Evolutionary conservation across 2,888 invertebrate genomes (phyloP).

Genomic region (Limnephilus auricula): DNA sequence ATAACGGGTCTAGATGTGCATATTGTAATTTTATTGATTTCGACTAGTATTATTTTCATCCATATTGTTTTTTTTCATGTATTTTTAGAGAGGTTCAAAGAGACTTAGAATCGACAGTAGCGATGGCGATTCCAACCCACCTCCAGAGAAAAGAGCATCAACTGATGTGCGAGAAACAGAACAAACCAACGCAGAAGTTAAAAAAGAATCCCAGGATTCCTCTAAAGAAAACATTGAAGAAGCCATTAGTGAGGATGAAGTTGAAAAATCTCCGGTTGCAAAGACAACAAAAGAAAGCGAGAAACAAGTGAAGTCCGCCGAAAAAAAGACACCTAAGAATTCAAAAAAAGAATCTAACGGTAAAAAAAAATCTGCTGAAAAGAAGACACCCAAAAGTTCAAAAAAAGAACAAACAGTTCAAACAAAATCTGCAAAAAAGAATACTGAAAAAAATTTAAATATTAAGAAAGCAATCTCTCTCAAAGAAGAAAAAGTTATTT

Average conservation of each 20-base stretch:
- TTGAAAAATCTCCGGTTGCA: slow-evolving; percentile 39
- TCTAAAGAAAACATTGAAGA: not conserved
- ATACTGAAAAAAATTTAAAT: not conserved
- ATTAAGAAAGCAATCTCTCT: slow-evolving; percentile 60
- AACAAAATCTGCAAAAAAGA: slow-evolving; percentile 38
- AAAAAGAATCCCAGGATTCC: slow-evolving; percentile 60
- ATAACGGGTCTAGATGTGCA: no score
- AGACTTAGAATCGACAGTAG: slow-evolving; percentile 71
- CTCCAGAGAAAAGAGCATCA: slow-evolving; percentile 57
- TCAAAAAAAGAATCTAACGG: slow-evolving; percentile 60
- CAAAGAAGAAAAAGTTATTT: no score
- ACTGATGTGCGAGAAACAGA: slow-evolving; percentile 60
- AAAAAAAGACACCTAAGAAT: slow-evolving; percentile 66
- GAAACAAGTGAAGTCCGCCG: slow-evolving; percentile 69
- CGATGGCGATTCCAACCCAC: slow-evolving; percentile 69
- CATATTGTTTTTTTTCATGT: slow-evolving; percentile 24
- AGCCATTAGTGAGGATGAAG: not conserved
- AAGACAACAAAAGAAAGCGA: slow-evolving; percentile 70
- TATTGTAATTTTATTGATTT: not conserved
- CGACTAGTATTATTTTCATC: not conserved
- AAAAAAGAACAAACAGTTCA: not conserved
- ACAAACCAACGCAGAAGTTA: not conserved
- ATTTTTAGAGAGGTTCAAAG: slow-evolving; percentile 70
- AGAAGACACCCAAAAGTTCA: slow-evolving; percentile 24
- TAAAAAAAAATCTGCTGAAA: slow-evolving; percentile 51